phyloP scores from a whole-genome alignment of 1,140 invertebrate species.

The Drosophila repleta region DNA sequence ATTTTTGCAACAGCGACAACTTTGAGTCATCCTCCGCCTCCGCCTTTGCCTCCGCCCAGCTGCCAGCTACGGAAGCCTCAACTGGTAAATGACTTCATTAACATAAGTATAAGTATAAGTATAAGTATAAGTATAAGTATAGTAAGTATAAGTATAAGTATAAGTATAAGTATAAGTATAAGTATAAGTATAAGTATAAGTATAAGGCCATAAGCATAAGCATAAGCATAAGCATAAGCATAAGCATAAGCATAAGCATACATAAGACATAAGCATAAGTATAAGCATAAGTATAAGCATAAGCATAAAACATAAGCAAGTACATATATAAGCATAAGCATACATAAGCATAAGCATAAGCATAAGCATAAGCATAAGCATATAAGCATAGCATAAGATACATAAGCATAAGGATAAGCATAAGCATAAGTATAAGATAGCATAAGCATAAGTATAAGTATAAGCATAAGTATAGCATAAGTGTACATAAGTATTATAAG shows the following conservation, averaged over 20 bases:
- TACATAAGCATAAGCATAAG: no score
- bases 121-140: constrained; percentile 1
- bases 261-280: no score
- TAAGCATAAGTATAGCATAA: not conserved
- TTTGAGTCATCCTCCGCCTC: constrained; percentile 23
- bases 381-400: not conserved
- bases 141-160: constrained; percentile 1
- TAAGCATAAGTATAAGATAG: not conserved
- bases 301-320: no score
- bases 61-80: no score
- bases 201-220: not conserved
- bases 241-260: no score
- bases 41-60: not conserved
- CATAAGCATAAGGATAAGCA: not conserved
- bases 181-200: not conserved
- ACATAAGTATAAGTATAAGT: no score
- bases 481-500: not conserved
- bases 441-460: no score
- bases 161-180: constrained; percentile 1
- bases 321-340: no score
- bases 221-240: no score
- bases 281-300: no score
- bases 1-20: constrained; percentile 51
- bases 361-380: not conserved
- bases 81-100: constrained; percentile 76